Conservation (phyloP, 2,888 invertebrate species). For the Vannuccia rotundouncinata region DNA sequence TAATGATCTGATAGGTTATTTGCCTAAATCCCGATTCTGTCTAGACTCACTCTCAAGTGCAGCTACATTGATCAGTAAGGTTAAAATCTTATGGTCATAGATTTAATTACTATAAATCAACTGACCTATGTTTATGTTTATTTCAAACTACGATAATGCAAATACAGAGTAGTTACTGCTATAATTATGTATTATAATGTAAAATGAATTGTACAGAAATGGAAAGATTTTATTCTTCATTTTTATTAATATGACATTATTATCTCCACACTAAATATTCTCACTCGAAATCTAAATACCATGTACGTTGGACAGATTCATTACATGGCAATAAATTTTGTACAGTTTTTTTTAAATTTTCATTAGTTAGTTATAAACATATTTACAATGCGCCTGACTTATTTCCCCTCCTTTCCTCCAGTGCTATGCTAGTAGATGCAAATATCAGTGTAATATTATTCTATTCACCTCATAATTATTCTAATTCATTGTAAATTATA, state of each 20-base stretch:
- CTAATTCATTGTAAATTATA: background rate
- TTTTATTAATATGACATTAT: slow-evolving; percentile 3
- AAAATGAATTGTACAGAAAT: background rate
- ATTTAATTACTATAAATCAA: slow-evolving; percentile 1
- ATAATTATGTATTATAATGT: background rate
- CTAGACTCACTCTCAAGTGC: background rate
- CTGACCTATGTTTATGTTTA: background rate
- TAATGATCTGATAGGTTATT: background rate
- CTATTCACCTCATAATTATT: background rate
- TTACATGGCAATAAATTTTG: background rate
- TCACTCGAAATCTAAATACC: background rate
- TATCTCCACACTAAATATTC: background rate
- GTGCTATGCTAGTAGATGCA: background rate
- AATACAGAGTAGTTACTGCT: background rate
- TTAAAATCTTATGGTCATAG: background rate
- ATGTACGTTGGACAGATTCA: no score
- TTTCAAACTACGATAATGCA: background rate
- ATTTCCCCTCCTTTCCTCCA: background rate
- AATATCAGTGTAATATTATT: background rate
- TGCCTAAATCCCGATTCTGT: background rate
- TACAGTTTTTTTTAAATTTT: background rate
- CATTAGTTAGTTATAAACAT: background rate
- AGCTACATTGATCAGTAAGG: slow-evolving; percentile 5
- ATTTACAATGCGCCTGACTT: background rate
- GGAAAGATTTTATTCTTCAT: slow-evolving; percentile 9